Base-by-base conservation (phyloP, 2,113 vertebrate species). In the Lepisosteus oculatus region DNA sequence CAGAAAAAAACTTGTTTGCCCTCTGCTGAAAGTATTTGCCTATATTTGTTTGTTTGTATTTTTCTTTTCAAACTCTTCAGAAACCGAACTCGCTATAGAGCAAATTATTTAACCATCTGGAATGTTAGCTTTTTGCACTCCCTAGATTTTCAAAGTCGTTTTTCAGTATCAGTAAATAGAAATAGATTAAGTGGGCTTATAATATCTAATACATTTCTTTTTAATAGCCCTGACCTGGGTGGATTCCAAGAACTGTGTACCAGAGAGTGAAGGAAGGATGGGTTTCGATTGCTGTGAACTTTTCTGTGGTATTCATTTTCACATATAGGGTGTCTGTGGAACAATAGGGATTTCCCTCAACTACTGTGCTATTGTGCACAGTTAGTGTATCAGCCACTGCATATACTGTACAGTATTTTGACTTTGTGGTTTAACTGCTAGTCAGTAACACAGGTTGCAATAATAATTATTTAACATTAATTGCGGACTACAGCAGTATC, bases 21-120 rank as follows among this genome's bases (percentile, higher is more conserved):
- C 64, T 73, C 43, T 42, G 8, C 51, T 63, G 11, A 41, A 67
- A 17, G 61, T 72, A 77, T 79, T 80, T 71, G 68, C 12, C 54
- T 41, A 61, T 72, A 51, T 9, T 51, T 59, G 1, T 59, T 29
- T 61, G 62, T 81, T n/a, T 78, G 77, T 84, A 78, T 6, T 51
- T 51, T 51, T 51, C 5, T 6, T 6, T 51, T 51, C 47, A 51
- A 51, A 69, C 68, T 14, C 6, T 55, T 74, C 61, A 59, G 56
- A 59, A 59, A n/a, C 56, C 11, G 3, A 6, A 59, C 3, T 59
- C 56, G 4, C 56, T 11, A 0, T 59, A 12, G 56, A 59, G 56
- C 56, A 59, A 12, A 59, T 59, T 59, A 59, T 59, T 14, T n/a
- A 6, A 59, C 72, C 65, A 71, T 70, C 45, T 71, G 68, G 56